Evolutionary conservation across 2,113 vertebrate species (phyloP), one percentile per base, ranked within the genome.

Genomic region (Callopanchax toddi): DNA sequence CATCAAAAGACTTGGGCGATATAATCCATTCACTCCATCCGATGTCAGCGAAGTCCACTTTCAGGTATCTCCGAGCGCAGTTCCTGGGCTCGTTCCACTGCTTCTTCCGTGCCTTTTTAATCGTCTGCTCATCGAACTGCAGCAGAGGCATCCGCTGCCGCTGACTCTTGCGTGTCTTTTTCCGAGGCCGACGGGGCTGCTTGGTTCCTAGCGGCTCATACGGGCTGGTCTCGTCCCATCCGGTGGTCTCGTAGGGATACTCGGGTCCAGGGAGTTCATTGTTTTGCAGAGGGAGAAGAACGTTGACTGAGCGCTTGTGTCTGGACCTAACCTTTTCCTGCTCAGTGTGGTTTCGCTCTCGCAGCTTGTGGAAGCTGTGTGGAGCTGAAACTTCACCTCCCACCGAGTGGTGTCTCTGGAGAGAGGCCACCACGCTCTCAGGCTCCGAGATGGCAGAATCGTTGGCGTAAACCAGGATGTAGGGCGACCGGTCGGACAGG

Each of bases 1-100:
- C 96, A 0, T 99, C 96, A 0, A 98, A 99, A 2, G 96, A 96
- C 76, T 97, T 98, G 0, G 97, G 97, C 1, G 96, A 98, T 89
- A 99, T 99, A 90, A 99, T 99, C 97, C 97, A 99, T 65, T 99
- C 96, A 0, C 93, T 99, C 97, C 97, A 99, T 74, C 97, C 97
- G 1, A 99, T 97, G 80, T 99, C 97, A 0, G 96, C 96, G 60
- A 99, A 99, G 89, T 99, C 97, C 71, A 99, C 97, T 81, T 95
- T 98, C 56, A 99, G 95, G 49, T 97, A 97, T 5, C 96, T 91
- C 5, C 96, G 93, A 0, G 96, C 72, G 0, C 97, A 99, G 17
- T 93, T 94, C 43, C 93, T 83, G 0, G 96, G 96, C 72, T 98
- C 95, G 0, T 93, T 94, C 96, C 96, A 97, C 54, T 98, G 97